A percentile compares a stretch with the other conserved stretches of the same genome.
Evolutionary conservation across 92 coral and sea anemone genomes (phyloP).

Genomic region (Actinostola sp.): DNA sequence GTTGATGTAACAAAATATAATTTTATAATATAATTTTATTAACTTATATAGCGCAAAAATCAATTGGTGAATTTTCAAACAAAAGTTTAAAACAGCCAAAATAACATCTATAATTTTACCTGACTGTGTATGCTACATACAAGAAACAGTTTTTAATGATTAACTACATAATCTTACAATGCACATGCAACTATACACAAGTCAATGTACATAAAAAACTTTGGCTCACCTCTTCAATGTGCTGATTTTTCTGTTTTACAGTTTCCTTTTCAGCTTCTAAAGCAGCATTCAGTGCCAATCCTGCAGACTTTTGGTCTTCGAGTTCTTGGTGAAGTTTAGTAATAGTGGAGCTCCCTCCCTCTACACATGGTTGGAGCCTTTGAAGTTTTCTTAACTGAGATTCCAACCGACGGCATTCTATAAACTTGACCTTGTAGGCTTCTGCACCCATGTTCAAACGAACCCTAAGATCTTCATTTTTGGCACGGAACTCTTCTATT

Average conservation of each 20-base stretch:
- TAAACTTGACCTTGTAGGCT: slow-evolving; percentile 90
- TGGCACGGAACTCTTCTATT: slow-evolving; percentile 86
- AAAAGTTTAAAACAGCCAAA: no score
- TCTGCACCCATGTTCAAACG: slow-evolving; percentile 98
- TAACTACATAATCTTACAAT: no score
- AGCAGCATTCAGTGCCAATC: slow-evolving; percentile 49
- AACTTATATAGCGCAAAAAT: no score
- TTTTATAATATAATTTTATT: not conserved
- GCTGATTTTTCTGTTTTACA: slow-evolving; percentile 45
- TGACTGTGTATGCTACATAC: no score
- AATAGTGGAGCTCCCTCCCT: slow-evolving; percentile 34
- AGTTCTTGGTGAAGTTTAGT: slow-evolving; percentile 70
- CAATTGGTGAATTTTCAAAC: no score
- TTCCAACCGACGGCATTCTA: slow-evolving; percentile 84
- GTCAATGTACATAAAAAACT: no score
- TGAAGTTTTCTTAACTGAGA: slow-evolving; percentile 70
- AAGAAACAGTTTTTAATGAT: no score
- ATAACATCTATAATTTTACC: no score
- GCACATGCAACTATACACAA: not conserved
- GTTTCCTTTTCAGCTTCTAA: slow-evolving; percentile 61
- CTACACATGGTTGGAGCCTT: slow-evolving; percentile 44
- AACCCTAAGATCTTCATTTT: slow-evolving; percentile 89
- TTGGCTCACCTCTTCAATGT: slow-evolving; percentile 78
- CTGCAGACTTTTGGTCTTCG: slow-evolving; percentile 58
- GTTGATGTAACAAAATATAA: not conserved